Evolutionary conservation across 2,113 vertebrate genomes (phyloP), one percentile per base, ranked within the genome.

Genomic region (Sebastes fasciatus): DNA sequence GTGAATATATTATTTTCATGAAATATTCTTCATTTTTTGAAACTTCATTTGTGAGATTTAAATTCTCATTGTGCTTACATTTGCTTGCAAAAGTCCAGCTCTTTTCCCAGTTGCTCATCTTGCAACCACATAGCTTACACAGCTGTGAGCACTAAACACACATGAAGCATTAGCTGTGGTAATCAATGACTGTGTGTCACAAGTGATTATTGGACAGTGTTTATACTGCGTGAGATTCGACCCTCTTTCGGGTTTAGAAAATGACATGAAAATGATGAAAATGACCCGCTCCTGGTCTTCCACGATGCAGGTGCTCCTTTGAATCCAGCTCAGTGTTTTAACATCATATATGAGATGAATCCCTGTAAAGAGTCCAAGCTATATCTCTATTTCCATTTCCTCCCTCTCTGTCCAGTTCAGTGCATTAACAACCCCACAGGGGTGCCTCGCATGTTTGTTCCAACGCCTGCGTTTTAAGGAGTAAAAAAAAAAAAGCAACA

Each of bases 401-500:
- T 83, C 80, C 74, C 46, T 80, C 79, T 89, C 80, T 79, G 81
- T 92, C 89, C 89, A 90, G 82, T 91, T 93, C 93, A 93, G 94
- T 94, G 91, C 91, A 91, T 92, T 92, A 92, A 93, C 73, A 92
- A 84, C 92, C 93, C 94, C 93, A 89, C 80, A 84, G 93, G 94
- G 93, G 91, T 76, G 80, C 79, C 75, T 88, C 66, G 79, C 83
- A 79, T 93, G 93, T 94, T 91, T 93, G 88, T 94, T 95, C 87
- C 94, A 95, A 95, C 91, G 94, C 94, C 93, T 93, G 93, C 92
- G 89, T 95, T 94, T 34, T 90, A 85, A 92, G 46, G 51, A 92
- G 74, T 85, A 76, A 77, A 88, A 82, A 82, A 70, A 71, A 66
- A 51, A 86, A 63, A 75, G 42, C 82, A 92, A 89, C 66, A 92